A percentile compares a stretch with the other conserved stretches of the same genome.
phyloP scores from a whole-genome alignment of 1,140 invertebrate genomes.

The Pentalonia nigronervosa region DNA sequence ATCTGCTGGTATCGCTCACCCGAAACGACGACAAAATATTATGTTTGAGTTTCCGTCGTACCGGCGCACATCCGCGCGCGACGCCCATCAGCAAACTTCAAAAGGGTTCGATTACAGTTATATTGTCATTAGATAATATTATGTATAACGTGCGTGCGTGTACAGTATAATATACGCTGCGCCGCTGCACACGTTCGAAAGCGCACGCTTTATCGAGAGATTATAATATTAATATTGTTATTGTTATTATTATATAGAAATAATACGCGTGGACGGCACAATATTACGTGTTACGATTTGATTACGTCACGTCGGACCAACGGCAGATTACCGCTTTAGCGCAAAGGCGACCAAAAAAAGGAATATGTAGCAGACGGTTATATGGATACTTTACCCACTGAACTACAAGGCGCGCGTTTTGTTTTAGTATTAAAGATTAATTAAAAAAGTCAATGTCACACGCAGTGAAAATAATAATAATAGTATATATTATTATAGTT shows the following conservation, averaged over 20 bases:
- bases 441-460: too few species aligned
- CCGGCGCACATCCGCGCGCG: background rate
- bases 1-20: background rate
- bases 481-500: too few species aligned
- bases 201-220: background rate
- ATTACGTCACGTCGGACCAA: background rate
- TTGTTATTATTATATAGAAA: background rate
- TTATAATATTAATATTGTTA: background rate
- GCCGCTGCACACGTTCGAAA: background rate
- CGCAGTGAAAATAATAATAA: too few species aligned
- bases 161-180: background rate
- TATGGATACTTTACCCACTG: too few species aligned
- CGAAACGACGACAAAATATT: background rate
- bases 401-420: too few species aligned
- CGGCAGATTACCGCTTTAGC: background rate
- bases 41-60: background rate
- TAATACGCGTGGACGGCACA: background rate
- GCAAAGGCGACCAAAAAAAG: background rate
- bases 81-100: background rate
- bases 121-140: background rate
- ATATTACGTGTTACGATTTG: background rate
- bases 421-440: too few species aligned
- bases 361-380: background rate
- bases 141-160: background rate
- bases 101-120: background rate